A percentile compares a stretch with the other conserved stretches of the same genome.
These are phyloP conservation scores for Drosophila eugracilis DNA, from an alignment of 1,140 invertebrate species.

Conservation along the genomic window DNA sequence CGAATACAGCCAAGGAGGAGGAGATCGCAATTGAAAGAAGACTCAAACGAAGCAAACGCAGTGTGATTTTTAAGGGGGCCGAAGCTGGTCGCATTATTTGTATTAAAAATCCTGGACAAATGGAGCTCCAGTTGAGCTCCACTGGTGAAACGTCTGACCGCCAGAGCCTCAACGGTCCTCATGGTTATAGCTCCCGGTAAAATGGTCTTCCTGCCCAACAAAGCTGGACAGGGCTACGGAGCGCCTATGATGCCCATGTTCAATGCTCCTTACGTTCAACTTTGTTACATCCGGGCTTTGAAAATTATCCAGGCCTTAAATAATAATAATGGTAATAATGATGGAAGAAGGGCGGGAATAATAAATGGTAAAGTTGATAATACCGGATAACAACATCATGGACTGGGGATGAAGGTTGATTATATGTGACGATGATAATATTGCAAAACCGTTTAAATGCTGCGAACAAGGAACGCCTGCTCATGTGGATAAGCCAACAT, in stretches of 20 bases:
- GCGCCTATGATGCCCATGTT: constrained; percentile 23
- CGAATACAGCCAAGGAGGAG: constrained; percentile 56
- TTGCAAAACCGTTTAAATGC: constrained; percentile 45
- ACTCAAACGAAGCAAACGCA: background rate
- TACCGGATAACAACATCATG: background rate
- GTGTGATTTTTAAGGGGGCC: too few relatives aligned
- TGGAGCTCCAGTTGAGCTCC: too few relatives aligned
- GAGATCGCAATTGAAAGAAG: constrained; percentile 17
- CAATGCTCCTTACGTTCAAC: constrained; percentile 14
- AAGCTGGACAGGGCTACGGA: constrained; percentile 19
- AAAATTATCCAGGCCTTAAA: background rate
- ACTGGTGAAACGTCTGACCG: too few relatives aligned
- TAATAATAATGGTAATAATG: constrained; percentile 6
- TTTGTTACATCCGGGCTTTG: constrained; percentile 22
- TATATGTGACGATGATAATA: constrained; percentile 18
- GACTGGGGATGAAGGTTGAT: constrained; percentile 4
- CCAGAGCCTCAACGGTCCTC: too few relatives aligned
- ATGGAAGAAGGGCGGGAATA: constrained; percentile 26
- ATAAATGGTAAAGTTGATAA: constrained; percentile 13
- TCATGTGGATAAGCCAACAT: constrained; percentile 16
- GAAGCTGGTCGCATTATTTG: too few relatives aligned
- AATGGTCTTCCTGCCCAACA: too few relatives aligned
- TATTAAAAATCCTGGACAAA: too few relatives aligned
- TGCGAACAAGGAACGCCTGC: constrained; percentile 11
- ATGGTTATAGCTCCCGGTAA: too few relatives aligned